A percentile compares a stretch with the other conserved stretches of the same genome.
These are phyloP conservation scores for Eupithecia dodoneata DNA, from an alignment of 2,888 invertebrate genomes.

Conservation along the genomic window DNA sequence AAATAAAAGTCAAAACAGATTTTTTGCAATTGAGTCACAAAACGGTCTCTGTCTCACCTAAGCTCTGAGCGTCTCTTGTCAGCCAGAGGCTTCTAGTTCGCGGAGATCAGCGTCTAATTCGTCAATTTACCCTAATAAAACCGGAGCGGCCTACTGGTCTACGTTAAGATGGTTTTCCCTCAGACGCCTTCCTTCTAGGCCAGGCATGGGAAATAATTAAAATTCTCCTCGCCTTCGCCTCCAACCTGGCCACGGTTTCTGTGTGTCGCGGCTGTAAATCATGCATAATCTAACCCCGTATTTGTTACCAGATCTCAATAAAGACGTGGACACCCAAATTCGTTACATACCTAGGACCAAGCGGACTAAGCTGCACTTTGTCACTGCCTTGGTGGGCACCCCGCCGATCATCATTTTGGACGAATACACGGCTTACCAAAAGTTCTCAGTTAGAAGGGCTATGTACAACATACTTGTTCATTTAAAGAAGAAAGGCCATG, in stretches of 20 bases:
- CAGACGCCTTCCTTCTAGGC: background rate
- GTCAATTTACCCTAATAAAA: background rate
- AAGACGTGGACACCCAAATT: slow-evolving; percentile 42
- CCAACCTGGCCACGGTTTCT: no score
- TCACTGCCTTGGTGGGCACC: slow-evolving; percentile 67
- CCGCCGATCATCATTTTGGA: slow-evolving; percentile 70
- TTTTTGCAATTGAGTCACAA: no score
- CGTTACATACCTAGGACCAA: slow-evolving; percentile 43
- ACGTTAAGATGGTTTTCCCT: background rate
- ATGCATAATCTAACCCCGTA: background rate
- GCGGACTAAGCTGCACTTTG: slow-evolving; percentile 61
- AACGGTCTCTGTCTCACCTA: no score
- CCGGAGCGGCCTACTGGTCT: background rate
- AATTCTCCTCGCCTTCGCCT: no score
- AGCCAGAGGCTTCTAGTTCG: background rate
- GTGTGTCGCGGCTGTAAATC: background rate
- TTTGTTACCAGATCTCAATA: slow-evolving; percentile 48
- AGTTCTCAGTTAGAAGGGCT: slow-evolving; percentile 58
- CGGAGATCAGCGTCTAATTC: background rate
- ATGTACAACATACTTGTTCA: slow-evolving; percentile 68
- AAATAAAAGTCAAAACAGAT: no score
- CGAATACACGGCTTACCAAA: slow-evolving; percentile 70
- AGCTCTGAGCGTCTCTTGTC: background rate
- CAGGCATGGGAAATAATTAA: background rate
- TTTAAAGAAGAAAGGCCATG: slow-evolving; percentile 65